Conservation (phyloP, 2,113 vertebrate species). For the Aegithalos caudatus region DNA sequence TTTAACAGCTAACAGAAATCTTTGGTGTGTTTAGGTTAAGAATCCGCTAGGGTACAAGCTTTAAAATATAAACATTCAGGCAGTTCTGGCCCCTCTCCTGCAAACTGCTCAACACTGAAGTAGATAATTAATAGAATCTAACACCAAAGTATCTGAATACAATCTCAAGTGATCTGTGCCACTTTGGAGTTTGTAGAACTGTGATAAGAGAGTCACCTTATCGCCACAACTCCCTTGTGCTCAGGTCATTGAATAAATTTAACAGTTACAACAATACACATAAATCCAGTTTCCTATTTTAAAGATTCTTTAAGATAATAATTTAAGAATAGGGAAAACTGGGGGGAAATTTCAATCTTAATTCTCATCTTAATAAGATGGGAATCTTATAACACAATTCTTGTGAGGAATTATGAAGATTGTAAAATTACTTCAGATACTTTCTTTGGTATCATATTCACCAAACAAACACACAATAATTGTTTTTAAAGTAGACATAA, state of each 20-base stretch:
- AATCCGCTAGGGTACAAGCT: conserved; percentile 55
- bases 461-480: not conserved
- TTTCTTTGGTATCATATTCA: conserved; percentile 55
- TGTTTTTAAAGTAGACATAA: not conserved
- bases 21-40: conserved; percentile 75
- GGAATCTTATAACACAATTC: not conserved
- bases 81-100: conserved; percentile 44
- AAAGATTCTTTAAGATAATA: not conserved
- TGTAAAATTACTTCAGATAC: not conserved
- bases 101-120: not conserved
- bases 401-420: not conserved
- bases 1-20: conserved; percentile 72
- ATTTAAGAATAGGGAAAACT: not conserved
- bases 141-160: not conserved
- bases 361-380: not conserved
- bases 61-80: conserved; percentile 63
- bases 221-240: not conserved
- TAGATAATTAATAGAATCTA: not conserved
- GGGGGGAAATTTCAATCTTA: not conserved
- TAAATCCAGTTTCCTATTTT: not conserved
- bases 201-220: not conserved
- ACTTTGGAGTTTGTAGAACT: not conserved
- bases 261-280: not conserved
- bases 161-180: not conserved
- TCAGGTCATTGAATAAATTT: not conserved